Conservation (phyloP, 2,113 vertebrate genomes). For the Craseonycteris thonglongyai region DNA sequence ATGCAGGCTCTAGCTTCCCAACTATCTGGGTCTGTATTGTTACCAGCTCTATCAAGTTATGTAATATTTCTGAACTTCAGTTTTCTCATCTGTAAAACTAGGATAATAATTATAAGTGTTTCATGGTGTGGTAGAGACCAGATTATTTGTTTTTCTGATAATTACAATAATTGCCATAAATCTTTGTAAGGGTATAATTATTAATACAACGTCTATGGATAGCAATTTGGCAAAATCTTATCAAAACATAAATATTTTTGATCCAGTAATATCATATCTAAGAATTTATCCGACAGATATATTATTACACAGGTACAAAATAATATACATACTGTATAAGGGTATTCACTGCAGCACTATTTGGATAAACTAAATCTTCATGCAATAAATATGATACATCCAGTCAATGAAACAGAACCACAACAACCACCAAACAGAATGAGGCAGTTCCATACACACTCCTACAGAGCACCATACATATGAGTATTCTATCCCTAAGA, state of each 20-base stretch:
- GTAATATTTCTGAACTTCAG: neutral
- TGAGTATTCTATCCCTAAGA: neutral
- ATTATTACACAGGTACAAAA: neutral
- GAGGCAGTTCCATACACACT: neutral
- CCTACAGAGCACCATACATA: neutral
- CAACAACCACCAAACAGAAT: neutral
- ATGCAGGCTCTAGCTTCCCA: neutral
- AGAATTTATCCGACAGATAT: neutral
- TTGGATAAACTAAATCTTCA: neutral
- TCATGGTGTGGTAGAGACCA: neutral
- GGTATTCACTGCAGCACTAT: neutral
- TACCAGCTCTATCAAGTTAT: neutral
- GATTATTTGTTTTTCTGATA: neutral
- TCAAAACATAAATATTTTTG: conserved; percentile 18
- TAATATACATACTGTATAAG: neutral
- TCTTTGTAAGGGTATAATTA: neutral
- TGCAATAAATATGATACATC: neutral
- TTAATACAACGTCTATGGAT: neutral
- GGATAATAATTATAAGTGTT: neutral
- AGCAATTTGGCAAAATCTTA: neutral
- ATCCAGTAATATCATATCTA: neutral
- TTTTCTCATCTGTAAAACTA: neutral
- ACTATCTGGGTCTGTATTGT: neutral
- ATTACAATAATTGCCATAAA: neutral
- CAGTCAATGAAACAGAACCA: neutral